Conservation (phyloP, 2,113 vertebrate genomes). For the Chiloscyllium plagiosum region DNA sequence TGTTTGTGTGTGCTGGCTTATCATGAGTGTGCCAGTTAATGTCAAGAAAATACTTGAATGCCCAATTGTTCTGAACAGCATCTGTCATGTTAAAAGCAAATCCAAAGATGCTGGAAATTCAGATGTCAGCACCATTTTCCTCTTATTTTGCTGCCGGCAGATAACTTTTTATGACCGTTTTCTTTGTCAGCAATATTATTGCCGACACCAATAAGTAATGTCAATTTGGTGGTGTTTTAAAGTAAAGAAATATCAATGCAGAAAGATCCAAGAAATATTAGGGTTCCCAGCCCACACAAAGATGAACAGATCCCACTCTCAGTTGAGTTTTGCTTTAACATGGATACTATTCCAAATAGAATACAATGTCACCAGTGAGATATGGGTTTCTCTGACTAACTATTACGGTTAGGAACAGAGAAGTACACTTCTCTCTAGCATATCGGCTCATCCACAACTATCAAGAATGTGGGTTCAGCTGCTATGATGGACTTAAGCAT, state of each 20-base stretch:
- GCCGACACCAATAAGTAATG: not conserved
- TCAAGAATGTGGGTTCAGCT: not conserved
- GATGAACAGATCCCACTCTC: not conserved
- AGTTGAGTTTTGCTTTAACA: not conserved
- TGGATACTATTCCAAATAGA: not conserved
- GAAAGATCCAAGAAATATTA: not conserved
- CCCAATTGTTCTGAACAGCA: not conserved
- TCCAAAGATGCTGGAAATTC: not conserved
- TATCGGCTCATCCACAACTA: not conserved
- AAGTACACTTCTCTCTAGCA: no score
- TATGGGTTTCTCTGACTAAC: not conserved
- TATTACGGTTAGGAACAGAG: not conserved
- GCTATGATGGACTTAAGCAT: not conserved
- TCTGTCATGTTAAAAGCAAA: not conserved
- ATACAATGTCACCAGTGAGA: not conserved
- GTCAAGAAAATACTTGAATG: not conserved
- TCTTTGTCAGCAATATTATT: not conserved
- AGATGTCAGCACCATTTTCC: not conserved
- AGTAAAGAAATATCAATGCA: not conserved
- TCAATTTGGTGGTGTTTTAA: not conserved
- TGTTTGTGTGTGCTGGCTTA: no score
- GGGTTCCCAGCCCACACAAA: not conserved
- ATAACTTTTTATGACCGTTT: not conserved
- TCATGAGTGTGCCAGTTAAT: not conserved
- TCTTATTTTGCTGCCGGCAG: not conserved